Evolutionary conservation across 2,113 vertebrate species (phyloP).

Genomic region (Tachycineta bicolor): DNA sequence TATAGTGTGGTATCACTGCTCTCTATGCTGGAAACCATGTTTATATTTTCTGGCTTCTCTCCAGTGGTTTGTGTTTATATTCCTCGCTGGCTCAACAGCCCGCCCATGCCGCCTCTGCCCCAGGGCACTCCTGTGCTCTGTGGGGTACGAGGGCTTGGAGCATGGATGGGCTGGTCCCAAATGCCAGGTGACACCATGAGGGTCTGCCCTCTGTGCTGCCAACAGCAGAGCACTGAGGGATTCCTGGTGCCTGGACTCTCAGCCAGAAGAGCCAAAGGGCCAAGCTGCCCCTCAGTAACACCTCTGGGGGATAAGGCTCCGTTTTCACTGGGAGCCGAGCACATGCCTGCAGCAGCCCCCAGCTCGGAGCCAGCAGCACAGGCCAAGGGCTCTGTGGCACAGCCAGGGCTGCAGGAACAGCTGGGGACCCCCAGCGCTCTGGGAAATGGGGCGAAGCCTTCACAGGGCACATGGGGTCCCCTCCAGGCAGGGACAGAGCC

Average conservation of each 20-base stretch:
- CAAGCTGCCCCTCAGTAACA: not conserved
- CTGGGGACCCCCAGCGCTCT: accelerated
- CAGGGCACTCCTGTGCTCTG: accelerated
- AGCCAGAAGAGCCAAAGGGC: accelerated
- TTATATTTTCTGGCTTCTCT: not conserved
- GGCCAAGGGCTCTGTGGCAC: no score
- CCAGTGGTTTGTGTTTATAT: not conserved
- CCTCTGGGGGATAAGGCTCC: not conserved
- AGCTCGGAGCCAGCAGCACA: not conserved
- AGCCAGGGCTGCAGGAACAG: not conserved
- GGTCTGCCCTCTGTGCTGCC: not conserved
- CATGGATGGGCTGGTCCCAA: not conserved
- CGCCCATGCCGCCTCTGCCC: not conserved
- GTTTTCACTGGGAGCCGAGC: not conserved
- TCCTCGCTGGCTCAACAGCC: no score
- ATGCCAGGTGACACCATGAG: accelerated
- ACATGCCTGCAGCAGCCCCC: not conserved
- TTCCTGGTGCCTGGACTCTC: not conserved
- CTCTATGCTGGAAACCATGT: no score
- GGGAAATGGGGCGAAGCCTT: not conserved
- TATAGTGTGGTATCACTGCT: no score
- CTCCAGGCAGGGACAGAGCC: accelerated
- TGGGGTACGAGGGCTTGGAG: accelerated
- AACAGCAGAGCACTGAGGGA: not conserved
- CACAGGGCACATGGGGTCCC: not conserved